phyloP scores from a whole-genome alignment of 1,140 invertebrate genomes.

The Plectrocnemia conspersa region DNA sequence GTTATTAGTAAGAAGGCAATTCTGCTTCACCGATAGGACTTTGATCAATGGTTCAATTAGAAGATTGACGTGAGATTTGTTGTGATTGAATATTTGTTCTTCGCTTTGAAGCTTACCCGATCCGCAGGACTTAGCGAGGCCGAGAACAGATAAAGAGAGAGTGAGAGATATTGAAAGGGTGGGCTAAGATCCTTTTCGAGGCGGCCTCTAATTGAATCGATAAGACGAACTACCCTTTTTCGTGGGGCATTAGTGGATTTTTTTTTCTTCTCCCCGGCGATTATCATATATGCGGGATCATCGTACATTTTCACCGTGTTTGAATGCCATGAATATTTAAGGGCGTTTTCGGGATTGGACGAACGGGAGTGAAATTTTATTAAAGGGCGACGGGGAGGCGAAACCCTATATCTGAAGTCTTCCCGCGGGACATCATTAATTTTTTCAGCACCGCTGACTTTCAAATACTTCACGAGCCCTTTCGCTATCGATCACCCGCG shows the following conservation, averaged over 20 bases:
- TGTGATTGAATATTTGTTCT: slow-evolving; percentile 34
- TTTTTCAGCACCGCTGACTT: slow-evolving; percentile 32
- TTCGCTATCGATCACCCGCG: slow-evolving; percentile 18
- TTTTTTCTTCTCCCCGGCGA: neutral
- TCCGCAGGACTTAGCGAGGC: too few relatives aligned
- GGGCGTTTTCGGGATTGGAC: slow-evolving; percentile 10
- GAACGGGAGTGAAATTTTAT: slow-evolving; percentile 20
- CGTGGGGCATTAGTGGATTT: neutral
- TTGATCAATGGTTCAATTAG: slow-evolving; percentile 35
- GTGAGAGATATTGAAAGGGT: neutral
- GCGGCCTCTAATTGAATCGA: slow-evolving; percentile 17
- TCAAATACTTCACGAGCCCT: slow-evolving; percentile 28
- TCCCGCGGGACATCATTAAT: slow-evolving; percentile 35
- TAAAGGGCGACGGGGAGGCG: slow-evolving; percentile 22
- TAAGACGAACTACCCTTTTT: slow-evolving; percentile 16
- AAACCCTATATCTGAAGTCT: slow-evolving; percentile 22
- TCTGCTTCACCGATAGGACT: slow-evolving; percentile 7
- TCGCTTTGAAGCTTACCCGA: slow-evolving; percentile 16
- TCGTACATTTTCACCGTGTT: slow-evolving; percentile 6
- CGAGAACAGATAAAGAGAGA: neutral
- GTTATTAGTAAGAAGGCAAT: slow-evolving; percentile 25
- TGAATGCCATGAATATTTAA: slow-evolving; percentile 25
- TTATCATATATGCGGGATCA: neutral
- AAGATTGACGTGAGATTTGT: slow-evolving; percentile 28
- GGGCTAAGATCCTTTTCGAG: slow-evolving; percentile 11